Conservation (phyloP, 2,113 vertebrate species). For the Boleophthalmus pectinirostris region DNA sequence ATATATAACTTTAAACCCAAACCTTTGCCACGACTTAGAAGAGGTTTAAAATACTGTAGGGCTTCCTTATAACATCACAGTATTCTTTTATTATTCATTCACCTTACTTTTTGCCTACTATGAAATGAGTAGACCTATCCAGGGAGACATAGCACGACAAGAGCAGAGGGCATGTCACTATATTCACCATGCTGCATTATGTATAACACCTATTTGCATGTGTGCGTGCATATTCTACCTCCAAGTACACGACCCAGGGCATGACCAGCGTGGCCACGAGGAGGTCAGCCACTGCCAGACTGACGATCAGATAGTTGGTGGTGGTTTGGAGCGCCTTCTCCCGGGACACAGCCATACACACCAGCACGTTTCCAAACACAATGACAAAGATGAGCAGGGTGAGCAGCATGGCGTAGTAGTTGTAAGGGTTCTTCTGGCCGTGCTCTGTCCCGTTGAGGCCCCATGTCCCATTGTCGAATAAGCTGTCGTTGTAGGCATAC, state of each 20-base stretch:
- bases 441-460: slow-evolving; percentile 80
- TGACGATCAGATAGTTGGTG: slow-evolving; percentile 98
- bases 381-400: slow-evolving; percentile 96
- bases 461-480: slow-evolving; percentile 82
- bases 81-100: neutral
- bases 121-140: neutral
- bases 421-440: slow-evolving; percentile 83
- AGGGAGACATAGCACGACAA: neutral
- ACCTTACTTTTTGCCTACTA: neutral
- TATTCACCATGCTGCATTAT: slow-evolving; percentile 6
- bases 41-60: neutral
- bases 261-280: slow-evolving; percentile 94
- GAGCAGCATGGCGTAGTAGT: slow-evolving; percentile 96
- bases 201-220: neutral
- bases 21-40: neutral
- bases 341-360: slow-evolving; percentile 95
- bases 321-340: slow-evolving; percentile 97
- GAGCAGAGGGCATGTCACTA: slow-evolving; percentile 3
- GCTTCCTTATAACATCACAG: neutral
- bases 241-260: slow-evolving; percentile 96
- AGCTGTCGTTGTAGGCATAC: slow-evolving; percentile 84
- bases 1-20: neutral
- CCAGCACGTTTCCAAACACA: slow-evolving; percentile 95
- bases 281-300: slow-evolving; percentile 94
- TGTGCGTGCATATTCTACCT: slow-evolving; percentile 78